Conservation (phyloP, 2,113 vertebrate species). For the Sebastes schlegelii region DNA sequence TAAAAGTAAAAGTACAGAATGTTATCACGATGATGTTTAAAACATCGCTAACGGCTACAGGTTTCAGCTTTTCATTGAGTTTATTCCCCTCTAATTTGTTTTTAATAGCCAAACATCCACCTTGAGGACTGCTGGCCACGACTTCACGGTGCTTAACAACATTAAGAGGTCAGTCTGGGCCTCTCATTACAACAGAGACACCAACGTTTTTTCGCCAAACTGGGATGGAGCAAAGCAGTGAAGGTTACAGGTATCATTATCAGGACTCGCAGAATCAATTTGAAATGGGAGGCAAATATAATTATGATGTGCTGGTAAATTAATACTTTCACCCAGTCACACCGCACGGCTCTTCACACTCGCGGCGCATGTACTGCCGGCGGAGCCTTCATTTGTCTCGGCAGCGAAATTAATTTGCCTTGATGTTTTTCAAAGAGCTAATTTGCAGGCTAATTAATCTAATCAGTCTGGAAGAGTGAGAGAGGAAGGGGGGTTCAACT, state of each 20-base stretch:
- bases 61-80: neutral
- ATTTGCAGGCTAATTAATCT: conserved; percentile 79
- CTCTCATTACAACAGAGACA: neutral
- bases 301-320: conserved; percentile 66
- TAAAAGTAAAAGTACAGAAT: neutral
- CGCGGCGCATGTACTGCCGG: conserved; percentile 33
- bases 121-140: conserved; percentile 3
- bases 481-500: conserved; percentile 9
- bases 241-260: conserved; percentile 52
- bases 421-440: conserved; percentile 77
- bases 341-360: conserved; percentile 28
- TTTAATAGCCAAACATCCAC: conserved; percentile 9
- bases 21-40: neutral
- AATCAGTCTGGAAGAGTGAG: conserved; percentile 60
- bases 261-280: conserved; percentile 59
- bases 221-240: conserved; percentile 12
- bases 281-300: conserved; percentile 55
- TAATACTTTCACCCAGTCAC: conserved; percentile 50
- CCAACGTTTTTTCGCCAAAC: neutral
- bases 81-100: neutral
- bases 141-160: neutral
- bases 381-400: conserved; percentile 68
- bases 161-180: neutral
- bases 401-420: conserved; percentile 74
- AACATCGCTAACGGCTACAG: neutral